phyloP scores from a whole-genome alignment of 2,797 vertebrate genomes.

The Sebastes taczanowskii region DNA sequence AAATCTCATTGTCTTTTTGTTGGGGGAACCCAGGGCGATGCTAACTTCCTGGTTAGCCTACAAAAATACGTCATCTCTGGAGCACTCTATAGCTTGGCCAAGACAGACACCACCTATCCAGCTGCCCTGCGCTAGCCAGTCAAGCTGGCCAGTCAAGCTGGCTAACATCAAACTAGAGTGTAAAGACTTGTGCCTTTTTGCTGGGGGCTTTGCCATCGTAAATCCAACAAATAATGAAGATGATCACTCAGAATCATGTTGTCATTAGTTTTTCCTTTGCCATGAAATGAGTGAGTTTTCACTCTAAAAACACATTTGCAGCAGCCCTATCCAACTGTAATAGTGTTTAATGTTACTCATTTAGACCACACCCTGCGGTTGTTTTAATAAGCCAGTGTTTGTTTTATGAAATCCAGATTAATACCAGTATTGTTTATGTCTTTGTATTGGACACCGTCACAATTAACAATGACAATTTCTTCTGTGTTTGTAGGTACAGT shows the following conservation, averaged over 20 bases:
- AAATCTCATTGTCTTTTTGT: no score
- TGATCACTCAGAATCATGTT: background rate
- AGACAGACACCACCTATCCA: background rate
- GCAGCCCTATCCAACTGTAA: background rate
- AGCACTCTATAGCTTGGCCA: background rate
- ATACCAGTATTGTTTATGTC: conserved; percentile 44
- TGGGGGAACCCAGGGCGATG: no score
- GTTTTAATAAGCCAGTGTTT: conserved; percentile 42
- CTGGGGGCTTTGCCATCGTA: background rate
- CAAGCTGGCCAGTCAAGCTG: background rate
- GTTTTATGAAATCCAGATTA: conserved; percentile 24
- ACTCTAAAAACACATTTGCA: background rate
- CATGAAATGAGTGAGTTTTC: background rate
- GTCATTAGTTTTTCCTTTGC: background rate
- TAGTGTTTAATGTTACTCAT: background rate
- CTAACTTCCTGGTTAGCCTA: no score
- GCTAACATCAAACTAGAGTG: background rate
- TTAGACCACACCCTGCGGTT: conserved; percentile 36
- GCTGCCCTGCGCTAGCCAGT: background rate
- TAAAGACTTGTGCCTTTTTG: background rate
- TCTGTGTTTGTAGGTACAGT: conserved; percentile 56
- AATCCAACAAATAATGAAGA: background rate
- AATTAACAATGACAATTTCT: conserved; percentile 17
- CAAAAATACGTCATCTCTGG: no score
- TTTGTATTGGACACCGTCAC: conserved; percentile 54